Base-by-base conservation (phyloP, 2,113 vertebrate species). In the Psilopogon haemacephalus region DNA sequence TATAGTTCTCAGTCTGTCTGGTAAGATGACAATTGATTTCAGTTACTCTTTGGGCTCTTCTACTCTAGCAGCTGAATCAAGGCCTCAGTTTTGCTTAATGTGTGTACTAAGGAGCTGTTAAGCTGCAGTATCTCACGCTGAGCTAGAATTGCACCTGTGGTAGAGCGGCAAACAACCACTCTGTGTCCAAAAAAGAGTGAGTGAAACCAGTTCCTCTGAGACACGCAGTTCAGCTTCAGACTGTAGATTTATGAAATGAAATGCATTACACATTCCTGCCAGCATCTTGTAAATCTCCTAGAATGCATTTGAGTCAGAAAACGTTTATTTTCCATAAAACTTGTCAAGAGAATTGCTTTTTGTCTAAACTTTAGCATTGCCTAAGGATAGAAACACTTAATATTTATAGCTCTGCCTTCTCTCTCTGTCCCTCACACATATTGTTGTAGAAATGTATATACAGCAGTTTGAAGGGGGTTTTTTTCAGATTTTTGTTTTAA, bases 221-320 rank as follows among this genome's bases (percentile, higher is more conserved):
- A 96, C 64, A 65, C 63, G n/a, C 75, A 58, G 58, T 74, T 73
- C 86, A 72, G 82, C 91, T 48, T 69, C 89, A 94, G 42, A 75
- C 54, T 86, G 69, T 83, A 64, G 65, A 88, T 94, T 91, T 93
- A 89, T 54, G 79, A 88, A 93, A 88, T 86, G 5, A 88, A 94
- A 83, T 83, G 79, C 58, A 74, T 95, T 83, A 91, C 60, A 37
- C 44, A 28, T 94, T 63, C 70, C 73, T 52, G 6, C 30, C 58
- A 59, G 14, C 18, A 33, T 83, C 89, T 78, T 82, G 33, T 88
- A 77, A 95, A 58, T 88, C 38, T 85, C 80, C 30, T 8, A 10
- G 72, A 93, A 52, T 2, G 4, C 59, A 73, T 90, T 82, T 86
- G 46, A 81, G 62, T 84, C 86, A 82, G 65, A 77, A 90, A 82